Base-by-base conservation (phyloP, 2,888 invertebrate genomes). In the Rambutsinella grinnellia region DNA sequence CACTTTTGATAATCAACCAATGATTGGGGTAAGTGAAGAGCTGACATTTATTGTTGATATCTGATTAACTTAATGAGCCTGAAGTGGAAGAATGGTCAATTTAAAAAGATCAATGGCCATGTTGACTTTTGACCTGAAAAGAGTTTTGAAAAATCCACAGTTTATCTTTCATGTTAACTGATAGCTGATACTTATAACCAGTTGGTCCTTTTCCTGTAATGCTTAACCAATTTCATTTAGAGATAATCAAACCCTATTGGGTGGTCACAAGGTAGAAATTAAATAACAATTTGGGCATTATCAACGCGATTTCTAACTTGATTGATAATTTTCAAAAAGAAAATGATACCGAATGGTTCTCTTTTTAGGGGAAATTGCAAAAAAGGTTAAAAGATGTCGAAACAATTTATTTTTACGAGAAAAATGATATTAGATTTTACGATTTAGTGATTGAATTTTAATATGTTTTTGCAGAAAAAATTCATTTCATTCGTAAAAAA, bases 11-110 rank as follows among this genome's bases (percentile, higher is more conserved):
- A n/a, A n/a, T n/a, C n/a, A n/a, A n/a, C n/a, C n/a, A 65, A 72
- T 72, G 72, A 72, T n/a, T n/a, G n/a, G n/a, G n/a, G n/a, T n/a
- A n/a, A 58, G 65, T 72, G 72, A 72, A 58, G 65, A 72, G 58
- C 74, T 66, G 74, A 74, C 74, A 67, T 74, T 74, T 74, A 74
- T 74, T 74, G 74, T 60, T 44, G 74, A 74, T 74, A 74, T 74
- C 74, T 74, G 74, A 74, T 74, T 74, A 74, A 74, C 60, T 67
- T 74, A 74, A 74, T 74, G 74, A 74, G 74, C 74, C 53, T 74
- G 74, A 66, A 74, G 49, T 66, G 74, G 74, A 58, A 74, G 74
- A 74, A 74, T 74, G 67, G 74, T 67, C 74, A 74, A 74, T 74
- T 74, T 74, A 74, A 67, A 67, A 74, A 74, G 74, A 74, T 74